A percentile compares a stretch with the other conserved stretches of the same genome.
Evolutionary conservation across 64 coral and sea anemone genomes (phyloP).

Genomic region (Acropora tenuis): DNA sequence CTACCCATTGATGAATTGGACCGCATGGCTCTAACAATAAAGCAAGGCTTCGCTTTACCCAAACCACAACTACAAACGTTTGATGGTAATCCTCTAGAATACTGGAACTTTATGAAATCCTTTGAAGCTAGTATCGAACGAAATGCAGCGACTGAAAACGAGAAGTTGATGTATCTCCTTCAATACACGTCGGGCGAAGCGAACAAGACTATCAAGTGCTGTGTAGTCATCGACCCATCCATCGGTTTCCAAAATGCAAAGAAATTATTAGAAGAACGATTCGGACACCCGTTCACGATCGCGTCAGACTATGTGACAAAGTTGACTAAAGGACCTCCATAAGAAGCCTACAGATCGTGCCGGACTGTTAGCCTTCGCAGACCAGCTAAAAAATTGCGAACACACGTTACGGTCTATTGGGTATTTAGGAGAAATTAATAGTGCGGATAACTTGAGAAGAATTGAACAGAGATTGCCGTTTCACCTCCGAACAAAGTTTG

Average conservation of each 20-base stretch:
- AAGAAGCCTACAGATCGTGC: slow-evolving; percentile 9
- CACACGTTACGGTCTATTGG: slow-evolving; percentile 9
- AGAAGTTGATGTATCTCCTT: slow-evolving; percentile 37
- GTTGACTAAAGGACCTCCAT: slow-evolving; percentile 10
- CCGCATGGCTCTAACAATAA: too few species aligned
- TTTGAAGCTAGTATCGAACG: too few species aligned
- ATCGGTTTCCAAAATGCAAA: slow-evolving; percentile 5
- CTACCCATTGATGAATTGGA: too few species aligned
- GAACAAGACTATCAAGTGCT: neutral
- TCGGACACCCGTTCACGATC: slow-evolving; percentile 41
- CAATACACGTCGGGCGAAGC: slow-evolving; percentile 40
- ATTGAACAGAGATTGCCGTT: slow-evolving; percentile 47
- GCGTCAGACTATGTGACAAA: neutral
- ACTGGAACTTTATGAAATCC: too few species aligned
- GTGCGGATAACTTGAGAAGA: slow-evolving; percentile 54
- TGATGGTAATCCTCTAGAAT: too few species aligned
- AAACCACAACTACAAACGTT: too few species aligned
- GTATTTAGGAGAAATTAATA: slow-evolving; percentile 44
- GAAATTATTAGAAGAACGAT: slow-evolving; percentile 5
- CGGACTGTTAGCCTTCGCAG: neutral
- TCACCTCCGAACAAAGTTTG: slow-evolving; percentile 4
- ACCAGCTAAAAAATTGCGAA: too few species aligned
- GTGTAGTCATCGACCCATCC: slow-evolving; percentile 4
- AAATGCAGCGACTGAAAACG: neutral
- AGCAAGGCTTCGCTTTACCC: too few species aligned